These are phyloP conservation scores for Deroptyus accipitrinus DNA, from an alignment of 2,113 vertebrate genomes.

Conservation along the genomic window DNA sequence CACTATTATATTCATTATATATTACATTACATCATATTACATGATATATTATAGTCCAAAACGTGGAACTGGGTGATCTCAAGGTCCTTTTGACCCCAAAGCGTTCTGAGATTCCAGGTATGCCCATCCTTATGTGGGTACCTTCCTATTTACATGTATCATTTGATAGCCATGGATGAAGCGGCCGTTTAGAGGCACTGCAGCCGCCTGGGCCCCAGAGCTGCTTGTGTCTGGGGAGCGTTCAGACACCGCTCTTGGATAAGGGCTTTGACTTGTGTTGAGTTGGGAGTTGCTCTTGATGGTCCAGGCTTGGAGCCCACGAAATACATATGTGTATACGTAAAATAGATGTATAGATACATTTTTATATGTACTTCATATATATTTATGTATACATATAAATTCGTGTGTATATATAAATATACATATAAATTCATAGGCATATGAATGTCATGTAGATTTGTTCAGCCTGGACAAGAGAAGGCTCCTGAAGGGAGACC, in stretches of 20 bases:
- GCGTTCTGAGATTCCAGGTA: too few relatives aligned
- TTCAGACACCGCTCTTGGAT: fast-evolving
- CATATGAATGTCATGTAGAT: too few relatives aligned
- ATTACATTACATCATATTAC: too few relatives aligned
- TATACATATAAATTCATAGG: not conserved
- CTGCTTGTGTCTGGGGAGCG: too few relatives aligned
- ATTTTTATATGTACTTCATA: not conserved
- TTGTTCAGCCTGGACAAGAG: too few relatives aligned
- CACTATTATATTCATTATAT: too few relatives aligned
- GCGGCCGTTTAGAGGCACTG: not conserved
- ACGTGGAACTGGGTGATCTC: too few relatives aligned
- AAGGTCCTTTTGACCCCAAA: too few relatives aligned
- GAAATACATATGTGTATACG: not conserved
- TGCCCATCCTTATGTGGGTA: too few relatives aligned
- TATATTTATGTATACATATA: not conserved
- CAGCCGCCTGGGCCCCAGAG: not conserved
- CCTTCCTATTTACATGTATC: not conserved
- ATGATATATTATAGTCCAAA: too few relatives aligned
- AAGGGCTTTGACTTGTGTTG: fast-evolving
- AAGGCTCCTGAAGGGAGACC: too few relatives aligned
- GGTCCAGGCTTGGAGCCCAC: not conserved
- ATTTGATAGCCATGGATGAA: not conserved
- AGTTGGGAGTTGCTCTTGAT: not conserved
- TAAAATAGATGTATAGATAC: not conserved
- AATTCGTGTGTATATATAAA: not conserved